Evolutionary conservation across 92 coral and sea anemone genomes (phyloP).

Genomic region (Meandrina meandrites): DNA sequence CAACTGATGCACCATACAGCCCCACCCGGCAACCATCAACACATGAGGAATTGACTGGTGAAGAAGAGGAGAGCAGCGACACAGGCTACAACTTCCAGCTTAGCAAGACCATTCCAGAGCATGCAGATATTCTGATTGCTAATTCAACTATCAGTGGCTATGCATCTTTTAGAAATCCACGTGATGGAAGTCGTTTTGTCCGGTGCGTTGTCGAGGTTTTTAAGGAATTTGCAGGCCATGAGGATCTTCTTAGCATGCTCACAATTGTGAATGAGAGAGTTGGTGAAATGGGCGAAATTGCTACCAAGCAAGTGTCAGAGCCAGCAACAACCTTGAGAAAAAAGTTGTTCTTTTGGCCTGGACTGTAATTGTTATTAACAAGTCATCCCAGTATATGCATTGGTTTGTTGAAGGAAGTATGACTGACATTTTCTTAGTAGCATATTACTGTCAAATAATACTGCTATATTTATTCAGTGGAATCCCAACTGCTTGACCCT

Average conservation of each 20-base stretch:
- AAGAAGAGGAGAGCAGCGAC: neutral
- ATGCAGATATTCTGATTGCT: constrained; percentile 78
- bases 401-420: neutral
- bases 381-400: neutral
- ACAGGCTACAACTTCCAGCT: constrained; percentile 2
- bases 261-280: constrained; percentile 66
- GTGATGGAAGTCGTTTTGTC: constrained; percentile 76
- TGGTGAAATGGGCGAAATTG: constrained; percentile 47
- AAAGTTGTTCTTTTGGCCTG: constrained; percentile 86
- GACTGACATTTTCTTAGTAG: neutral
- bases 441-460: no score
- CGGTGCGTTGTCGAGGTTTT: constrained; percentile 65
- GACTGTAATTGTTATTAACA: constrained; percentile 9
- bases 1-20: constrained; percentile 4
- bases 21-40: neutral
- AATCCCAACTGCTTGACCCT: no score
- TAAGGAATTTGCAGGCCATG: constrained; percentile 57
- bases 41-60: neutral
- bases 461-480: neutral
- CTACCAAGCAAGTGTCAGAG: constrained; percentile 75
- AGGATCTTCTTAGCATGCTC: constrained; percentile 83
- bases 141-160: constrained; percentile 72
- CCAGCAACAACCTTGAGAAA: constrained; percentile 72
- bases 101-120: constrained; percentile 40
- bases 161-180: constrained; percentile 66